Percentiles rank a stretch among this genome's conserved stretches.
Conservation (phyloP, 2,888 invertebrate species). For the Bombylius major region DNA sequence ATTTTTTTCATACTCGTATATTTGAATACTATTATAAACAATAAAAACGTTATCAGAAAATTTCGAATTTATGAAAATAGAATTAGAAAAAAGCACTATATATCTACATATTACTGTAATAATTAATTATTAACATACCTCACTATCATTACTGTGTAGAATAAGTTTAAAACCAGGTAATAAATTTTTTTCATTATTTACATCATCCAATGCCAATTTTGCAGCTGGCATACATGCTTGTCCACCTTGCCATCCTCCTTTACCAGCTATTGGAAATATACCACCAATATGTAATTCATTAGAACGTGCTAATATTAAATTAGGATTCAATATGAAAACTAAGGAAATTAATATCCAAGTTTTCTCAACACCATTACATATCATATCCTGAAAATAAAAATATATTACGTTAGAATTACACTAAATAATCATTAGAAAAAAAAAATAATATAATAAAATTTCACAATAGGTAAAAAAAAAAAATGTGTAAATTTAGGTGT, state of each 20-base stretch:
- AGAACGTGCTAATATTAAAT: constrained; percentile 29
- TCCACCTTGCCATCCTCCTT: constrained; percentile 97
- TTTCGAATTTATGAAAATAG: too few species aligned
- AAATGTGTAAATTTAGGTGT: too few species aligned
- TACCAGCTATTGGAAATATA: constrained; percentile 93
- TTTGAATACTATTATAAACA: too few species aligned
- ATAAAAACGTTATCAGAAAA: too few species aligned
- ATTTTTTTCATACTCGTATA: too few species aligned
- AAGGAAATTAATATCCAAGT: constrained; percentile 37
- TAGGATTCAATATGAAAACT: constrained; percentile 29
- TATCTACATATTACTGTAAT: too few species aligned
- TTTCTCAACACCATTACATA: constrained; percentile 36
- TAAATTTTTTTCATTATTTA: constrained; percentile 78
- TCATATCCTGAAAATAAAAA: constrained; percentile 32
- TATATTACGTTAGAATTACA: too few species aligned
- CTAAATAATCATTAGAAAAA: too few species aligned
- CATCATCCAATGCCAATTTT: constrained; percentile 88
- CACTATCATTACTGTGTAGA: constrained; percentile 91
- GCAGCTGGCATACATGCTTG: constrained; percentile 98
- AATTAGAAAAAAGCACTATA: too few species aligned
- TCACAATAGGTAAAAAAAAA: too few species aligned
- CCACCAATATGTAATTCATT: constrained; percentile 91
- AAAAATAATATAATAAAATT: too few species aligned
- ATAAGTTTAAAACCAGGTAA: constrained; percentile 82
- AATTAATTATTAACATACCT: constrained; percentile 48